Base-by-base conservation (phyloP, 2,113 vertebrate genomes). In the Aegotheles bennettii region DNA sequence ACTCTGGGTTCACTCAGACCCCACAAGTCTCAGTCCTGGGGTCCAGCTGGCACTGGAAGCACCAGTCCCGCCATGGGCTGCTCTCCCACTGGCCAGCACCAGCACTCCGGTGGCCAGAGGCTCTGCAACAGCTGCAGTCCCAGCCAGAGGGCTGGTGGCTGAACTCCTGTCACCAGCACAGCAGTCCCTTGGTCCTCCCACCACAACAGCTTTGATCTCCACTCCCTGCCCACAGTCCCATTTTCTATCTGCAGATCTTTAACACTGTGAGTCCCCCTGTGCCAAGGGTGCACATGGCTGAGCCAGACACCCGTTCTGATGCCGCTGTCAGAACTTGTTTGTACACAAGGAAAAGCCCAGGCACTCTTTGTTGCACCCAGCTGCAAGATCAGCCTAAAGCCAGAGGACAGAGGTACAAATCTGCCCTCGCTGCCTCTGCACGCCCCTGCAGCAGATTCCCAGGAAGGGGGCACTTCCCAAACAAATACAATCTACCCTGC, bases 221-320 rank as follows among this genome's bases (percentile, higher is more conserved):
- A 7, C 56, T 65, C 73, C 76, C 65, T 75, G 60, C 74, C 64
- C 75, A 73, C 73, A 74, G 50, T 10, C 56, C 40, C 51, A 31
- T 36, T 92, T 89, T n/a, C 70, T 88, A 45, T 86, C 92, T 74
- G 59, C 35, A 86, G 38, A 92, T 92, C 60, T 94, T 71, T 68
- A 71, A 78, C 36, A 47, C 2, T 31, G 35, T 40, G 35, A 50
- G 59, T 18, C 81, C 51, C 60, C 43, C 83, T 63, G 51, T 77
- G 80, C 92, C 71, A 78, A 43, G 51, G 64, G 83, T 0, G 0
- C 48, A 16, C 1, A 56, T 0, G 21, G 84, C 75, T 0, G 1
- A 84, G 68, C 29, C 91, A 89, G 91, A 87, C 43, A 60, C 84
- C 48, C 86, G 83, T 23, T 86, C 75, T 54, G 54, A 35, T 36